Evolutionary conservation across 2,797 vertebrate genomes (phyloP).

Genomic region (Arrhamphus sclerolepis): DNA sequence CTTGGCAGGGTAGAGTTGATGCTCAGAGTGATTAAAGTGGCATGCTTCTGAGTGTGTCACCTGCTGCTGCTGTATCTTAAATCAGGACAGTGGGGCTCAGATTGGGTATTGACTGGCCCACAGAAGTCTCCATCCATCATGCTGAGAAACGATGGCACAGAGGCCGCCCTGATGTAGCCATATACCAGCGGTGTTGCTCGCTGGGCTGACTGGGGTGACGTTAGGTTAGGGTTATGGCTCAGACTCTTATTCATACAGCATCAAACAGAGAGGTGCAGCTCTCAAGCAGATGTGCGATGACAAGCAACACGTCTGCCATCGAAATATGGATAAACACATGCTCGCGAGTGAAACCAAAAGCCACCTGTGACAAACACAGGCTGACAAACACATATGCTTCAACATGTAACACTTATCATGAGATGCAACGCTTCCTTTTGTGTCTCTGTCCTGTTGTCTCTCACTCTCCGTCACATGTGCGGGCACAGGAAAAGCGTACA

Average conservation of each 20-base stretch:
- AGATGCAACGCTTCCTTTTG: slow-evolving; percentile 41
- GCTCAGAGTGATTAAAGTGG: slow-evolving; percentile 78
- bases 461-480: slow-evolving; percentile 7
- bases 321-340: slow-evolving; percentile 45
- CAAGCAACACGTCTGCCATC: slow-evolving; percentile 32
- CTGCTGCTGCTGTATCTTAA: slow-evolving; percentile 79
- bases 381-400: slow-evolving; percentile 63
- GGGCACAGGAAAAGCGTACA: slow-evolving; percentile 5
- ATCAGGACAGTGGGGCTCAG: slow-evolving; percentile 80
- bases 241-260: slow-evolving; percentile 45
- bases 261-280: slow-evolving; percentile 19
- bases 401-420: slow-evolving; percentile 36
- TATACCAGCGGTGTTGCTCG: slow-evolving; percentile 64
- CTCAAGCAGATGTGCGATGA: slow-evolving; percentile 46
- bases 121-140: slow-evolving; percentile 81
- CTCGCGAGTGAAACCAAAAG: slow-evolving; percentile 15
- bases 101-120: slow-evolving; percentile 82
- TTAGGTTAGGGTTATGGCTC: slow-evolving; percentile 66
- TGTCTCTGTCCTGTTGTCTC: slow-evolving; percentile 17
- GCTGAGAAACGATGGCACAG: slow-evolving; percentile 76
- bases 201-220: slow-evolving; percentile 55
- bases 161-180: slow-evolving; percentile 64
- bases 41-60: slow-evolving; percentile 72
- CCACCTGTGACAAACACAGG: slow-evolving; percentile 52
- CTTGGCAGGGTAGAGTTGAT: slow-evolving; percentile 69